Conservation (phyloP, 2,888 invertebrate species). For the Apamea epomidion region DNA sequence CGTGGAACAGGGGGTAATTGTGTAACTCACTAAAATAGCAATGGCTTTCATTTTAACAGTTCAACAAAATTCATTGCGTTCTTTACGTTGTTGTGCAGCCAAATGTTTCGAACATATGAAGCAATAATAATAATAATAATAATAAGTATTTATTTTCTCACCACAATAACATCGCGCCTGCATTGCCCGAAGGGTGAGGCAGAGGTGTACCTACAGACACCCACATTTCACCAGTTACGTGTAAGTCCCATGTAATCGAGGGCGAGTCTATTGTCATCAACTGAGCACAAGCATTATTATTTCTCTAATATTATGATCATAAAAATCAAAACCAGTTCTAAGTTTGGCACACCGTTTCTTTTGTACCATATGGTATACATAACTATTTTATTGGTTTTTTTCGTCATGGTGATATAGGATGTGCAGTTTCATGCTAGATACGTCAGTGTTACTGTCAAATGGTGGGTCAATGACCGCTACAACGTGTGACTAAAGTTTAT, state of each 20-base stretch:
- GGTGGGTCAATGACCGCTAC: constrained; percentile 8
- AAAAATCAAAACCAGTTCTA: background rate
- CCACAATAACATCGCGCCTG: too few species aligned
- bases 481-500: background rate
- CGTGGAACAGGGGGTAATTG: background rate
- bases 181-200: background rate
- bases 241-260: background rate
- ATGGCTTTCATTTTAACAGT: background rate
- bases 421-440: constrained; percentile 12
- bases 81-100: too few species aligned
- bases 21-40: background rate
- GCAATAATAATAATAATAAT: too few species aligned
- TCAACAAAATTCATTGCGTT: too few species aligned
- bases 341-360: constrained; percentile 1
- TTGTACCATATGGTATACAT: background rate
- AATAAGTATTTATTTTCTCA: too few species aligned
- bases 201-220: background rate
- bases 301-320: background rate
- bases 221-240: background rate
- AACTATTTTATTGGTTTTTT: background rate
- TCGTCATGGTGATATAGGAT: background rate
- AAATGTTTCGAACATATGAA: too few species aligned
- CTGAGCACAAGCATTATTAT: background rate
- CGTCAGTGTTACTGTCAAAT: constrained; percentile 16
- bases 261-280: background rate